phyloP scores from a whole-genome alignment of 2,797 vertebrate species.

The Glyptemys insculpta region DNA sequence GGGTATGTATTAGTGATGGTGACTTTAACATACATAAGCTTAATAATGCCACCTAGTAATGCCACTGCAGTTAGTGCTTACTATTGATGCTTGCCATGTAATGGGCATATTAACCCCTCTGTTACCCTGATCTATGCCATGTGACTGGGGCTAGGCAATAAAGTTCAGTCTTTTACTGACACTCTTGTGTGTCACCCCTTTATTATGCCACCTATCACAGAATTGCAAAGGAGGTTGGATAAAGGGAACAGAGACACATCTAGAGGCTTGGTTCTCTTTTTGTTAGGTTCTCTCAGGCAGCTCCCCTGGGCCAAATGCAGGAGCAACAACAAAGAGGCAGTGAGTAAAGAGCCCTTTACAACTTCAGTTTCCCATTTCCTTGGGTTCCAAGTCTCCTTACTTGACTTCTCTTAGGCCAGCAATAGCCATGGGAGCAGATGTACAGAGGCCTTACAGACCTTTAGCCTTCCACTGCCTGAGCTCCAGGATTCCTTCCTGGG shows the following conservation, averaged over 20 bases:
- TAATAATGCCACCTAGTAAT: background rate
- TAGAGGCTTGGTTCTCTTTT: constrained; percentile 48
- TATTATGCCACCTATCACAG: constrained; percentile 32
- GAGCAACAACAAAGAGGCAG: background rate
- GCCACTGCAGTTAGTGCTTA: background rate
- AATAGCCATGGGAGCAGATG: background rate
- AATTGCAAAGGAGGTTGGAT: constrained; percentile 52
- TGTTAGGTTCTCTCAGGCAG: constrained; percentile 10
- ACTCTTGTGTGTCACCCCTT: background rate
- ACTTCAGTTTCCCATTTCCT: constrained; percentile 29
- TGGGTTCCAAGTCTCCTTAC: constrained; percentile 46
- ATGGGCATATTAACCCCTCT: background rate
- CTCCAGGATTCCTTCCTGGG: background rate
- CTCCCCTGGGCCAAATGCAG: constrained; percentile 15
- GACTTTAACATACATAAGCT: background rate
- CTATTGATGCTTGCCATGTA: background rate
- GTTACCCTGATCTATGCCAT: background rate
- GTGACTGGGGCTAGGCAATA: background rate
- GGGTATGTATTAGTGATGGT: background rate
- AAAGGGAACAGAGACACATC: constrained; percentile 36
- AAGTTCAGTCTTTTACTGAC: background rate
- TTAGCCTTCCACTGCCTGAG: background rate
- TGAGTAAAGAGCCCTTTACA: constrained; percentile 60
- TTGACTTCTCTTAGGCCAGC: constrained; percentile 18
- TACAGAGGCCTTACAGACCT: background rate